phyloP scores from a whole-genome alignment of 2,888 invertebrate species.

The Yponomeuta sedellus region DNA sequence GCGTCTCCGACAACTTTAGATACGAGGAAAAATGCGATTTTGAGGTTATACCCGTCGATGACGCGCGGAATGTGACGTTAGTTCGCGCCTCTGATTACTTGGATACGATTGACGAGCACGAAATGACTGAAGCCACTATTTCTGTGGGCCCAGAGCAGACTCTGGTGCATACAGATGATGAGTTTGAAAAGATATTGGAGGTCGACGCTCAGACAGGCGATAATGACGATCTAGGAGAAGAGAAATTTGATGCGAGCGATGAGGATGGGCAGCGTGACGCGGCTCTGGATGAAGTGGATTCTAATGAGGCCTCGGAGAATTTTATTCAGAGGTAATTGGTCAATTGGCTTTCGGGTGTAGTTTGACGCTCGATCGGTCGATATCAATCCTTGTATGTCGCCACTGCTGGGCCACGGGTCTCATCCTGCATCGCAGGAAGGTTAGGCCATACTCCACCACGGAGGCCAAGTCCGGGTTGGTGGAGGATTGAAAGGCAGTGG shows the following conservation, averaged over 20 bases:
- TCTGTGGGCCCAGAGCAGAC: background rate
- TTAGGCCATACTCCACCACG: no score
- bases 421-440: no score
- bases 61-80: slow-evolving; percentile 18
- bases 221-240: background rate
- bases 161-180: no score
- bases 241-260: background rate
- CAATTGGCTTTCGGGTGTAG: background rate
- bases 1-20: slow-evolving; percentile 22
- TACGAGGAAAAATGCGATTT: slow-evolving; percentile 41
- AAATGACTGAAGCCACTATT: slow-evolving; percentile 28
- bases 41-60: slow-evolving; percentile 37
- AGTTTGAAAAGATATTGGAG: no score
- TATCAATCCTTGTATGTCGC: no score
- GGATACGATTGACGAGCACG: slow-evolving; percentile 52
- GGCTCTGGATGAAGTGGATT: background rate
- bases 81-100: slow-evolving; percentile 39
- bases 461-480: no score
- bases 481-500: no score
- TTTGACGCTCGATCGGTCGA: no score
- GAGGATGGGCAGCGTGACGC: background rate
- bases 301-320: background rate
- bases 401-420: no score
- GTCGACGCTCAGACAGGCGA: background rate
- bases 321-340: background rate